A percentile compares a stretch with the other conserved stretches of the same genome.
Evolutionary conservation across 1,140 invertebrate genomes (phyloP).

Genomic region (Drosophila nigrodunni): DNA sequence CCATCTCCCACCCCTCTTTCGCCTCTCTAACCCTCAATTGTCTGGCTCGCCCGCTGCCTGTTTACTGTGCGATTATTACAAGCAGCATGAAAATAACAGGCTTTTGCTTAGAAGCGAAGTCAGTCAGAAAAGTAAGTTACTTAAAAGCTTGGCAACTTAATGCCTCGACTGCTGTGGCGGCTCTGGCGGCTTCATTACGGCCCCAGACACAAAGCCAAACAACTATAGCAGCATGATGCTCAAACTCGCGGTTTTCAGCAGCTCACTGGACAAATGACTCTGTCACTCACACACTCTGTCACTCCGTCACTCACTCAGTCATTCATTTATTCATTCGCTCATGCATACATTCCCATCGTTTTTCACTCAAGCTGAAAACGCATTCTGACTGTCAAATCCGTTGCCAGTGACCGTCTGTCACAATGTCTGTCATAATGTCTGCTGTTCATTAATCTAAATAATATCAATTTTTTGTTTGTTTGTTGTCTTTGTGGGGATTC

Average conservation of each 20-base stretch:
- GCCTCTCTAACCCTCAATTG: conserved; percentile 5
- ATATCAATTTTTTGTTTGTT: conserved; percentile 52
- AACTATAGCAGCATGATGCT: conserved; percentile 17
- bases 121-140: conserved; percentile 65
- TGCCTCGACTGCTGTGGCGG: conserved; percentile 23
- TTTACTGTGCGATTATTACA: conserved; percentile 82
- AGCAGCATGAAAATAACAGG: conserved; percentile 76
- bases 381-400: conserved; percentile 40
- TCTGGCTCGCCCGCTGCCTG: conserved; percentile 62
- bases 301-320: neutral
- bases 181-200: conserved; percentile 53
- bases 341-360: conserved; percentile 21
- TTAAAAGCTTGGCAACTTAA: conserved; percentile 67
- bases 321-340: conserved; percentile 15
- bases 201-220: conserved; percentile 61
- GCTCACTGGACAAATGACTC: neutral
- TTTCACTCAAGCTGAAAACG: conserved; percentile 26
- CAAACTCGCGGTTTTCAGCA: conserved; percentile 27
- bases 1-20: neutral
- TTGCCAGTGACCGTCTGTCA: conserved; percentile 24
- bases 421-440: conserved; percentile 17
- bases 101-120: conserved; percentile 67
- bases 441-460: conserved; percentile 59
- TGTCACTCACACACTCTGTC: neutral
- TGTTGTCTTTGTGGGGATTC: conserved; percentile 17